A percentile compares a stretch with the other conserved stretches of the same genome.
phyloP scores from a whole-genome alignment of 1,140 invertebrate species.

The Limonius californicus region DNA sequence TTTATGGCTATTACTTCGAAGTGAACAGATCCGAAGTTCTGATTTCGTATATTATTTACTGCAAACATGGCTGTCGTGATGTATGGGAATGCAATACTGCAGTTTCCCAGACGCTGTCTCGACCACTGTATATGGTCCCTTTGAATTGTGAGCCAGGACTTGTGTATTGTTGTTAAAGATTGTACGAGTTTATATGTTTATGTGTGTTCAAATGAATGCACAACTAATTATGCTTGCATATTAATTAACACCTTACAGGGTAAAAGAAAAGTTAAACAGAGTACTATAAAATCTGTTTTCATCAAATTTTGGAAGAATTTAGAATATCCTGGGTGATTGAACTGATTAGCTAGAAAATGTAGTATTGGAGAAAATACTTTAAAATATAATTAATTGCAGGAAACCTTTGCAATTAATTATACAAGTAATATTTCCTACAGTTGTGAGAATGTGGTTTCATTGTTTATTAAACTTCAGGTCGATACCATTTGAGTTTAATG shows the following conservation, averaged over 20 bases:
- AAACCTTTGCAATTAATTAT: too few species aligned
- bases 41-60: conserved; percentile 25
- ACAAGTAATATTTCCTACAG: too few species aligned
- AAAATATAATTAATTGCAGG: too few species aligned
- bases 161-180: not conserved
- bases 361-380: too few species aligned
- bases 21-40: conserved; percentile 12
- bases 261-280: too few species aligned
- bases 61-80: conserved; percentile 29
- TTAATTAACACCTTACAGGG: not conserved
- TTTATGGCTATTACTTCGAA: not conserved
- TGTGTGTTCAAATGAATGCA: not conserved
- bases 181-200: not conserved
- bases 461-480: too few species aligned
- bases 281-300: too few species aligned
- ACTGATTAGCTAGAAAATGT: too few species aligned
- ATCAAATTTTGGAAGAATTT: too few species aligned
- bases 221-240: not conserved
- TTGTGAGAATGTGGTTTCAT: too few species aligned
- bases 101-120: conserved; percentile 24
- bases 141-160: conserved; percentile 20
- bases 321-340: too few species aligned
- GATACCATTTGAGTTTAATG: too few species aligned
- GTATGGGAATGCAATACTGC: conserved; percentile 29
- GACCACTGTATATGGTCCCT: conserved; percentile 25